Percentiles rank a stretch among this genome's conserved stretches.
These are phyloP conservation scores for Drosophila birchii DNA, from an alignment of 2,888 invertebrate species.

Conservation along the genomic window DNA sequence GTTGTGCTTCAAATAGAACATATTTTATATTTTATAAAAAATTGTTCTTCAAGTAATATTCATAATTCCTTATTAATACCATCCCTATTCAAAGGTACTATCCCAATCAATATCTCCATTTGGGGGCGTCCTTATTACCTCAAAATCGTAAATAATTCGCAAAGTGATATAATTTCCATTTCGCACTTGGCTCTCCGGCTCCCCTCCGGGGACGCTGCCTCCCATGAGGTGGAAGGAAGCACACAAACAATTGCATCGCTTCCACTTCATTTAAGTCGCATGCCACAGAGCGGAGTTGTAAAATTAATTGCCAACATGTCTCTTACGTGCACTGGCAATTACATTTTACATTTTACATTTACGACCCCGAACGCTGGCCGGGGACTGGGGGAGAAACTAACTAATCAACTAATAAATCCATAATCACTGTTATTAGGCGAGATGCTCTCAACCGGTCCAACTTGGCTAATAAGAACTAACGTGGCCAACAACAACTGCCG, in stretches of 20 bases:
- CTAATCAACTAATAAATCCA: slow-evolving; percentile 56
- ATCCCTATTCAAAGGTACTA: no score
- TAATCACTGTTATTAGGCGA: slow-evolving; percentile 72
- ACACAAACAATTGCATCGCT: slow-evolving; percentile 30
- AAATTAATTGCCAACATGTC: slow-evolving; percentile 53
- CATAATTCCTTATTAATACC: no score
- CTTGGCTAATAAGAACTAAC: slow-evolving; percentile 57
- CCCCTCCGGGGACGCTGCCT: slow-evolving; percentile 7
- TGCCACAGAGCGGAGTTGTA: slow-evolving; percentile 16
- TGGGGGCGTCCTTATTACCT: not conserved
- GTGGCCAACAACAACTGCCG: slow-evolving; percentile 54
- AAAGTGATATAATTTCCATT: slow-evolving; percentile 21
- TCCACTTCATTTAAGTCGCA: slow-evolving; percentile 35
- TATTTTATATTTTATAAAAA: no score
- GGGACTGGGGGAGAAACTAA: slow-evolving; percentile 19
- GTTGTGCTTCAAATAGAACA: no score
- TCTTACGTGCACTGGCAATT: slow-evolving; percentile 53
- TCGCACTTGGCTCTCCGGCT: slow-evolving; percentile 11
- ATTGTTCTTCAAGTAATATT: no score
- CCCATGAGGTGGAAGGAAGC: slow-evolving; percentile 7
- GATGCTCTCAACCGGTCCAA: slow-evolving; percentile 51
- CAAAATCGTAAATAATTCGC: slow-evolving; percentile 1
- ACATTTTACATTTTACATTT: slow-evolving; percentile 44
- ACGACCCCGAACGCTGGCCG: slow-evolving; percentile 8
- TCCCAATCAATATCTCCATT: no score